Evolutionary conservation across 2,888 invertebrate species (phyloP).

Genomic region (Drosophila falleni): DNA sequence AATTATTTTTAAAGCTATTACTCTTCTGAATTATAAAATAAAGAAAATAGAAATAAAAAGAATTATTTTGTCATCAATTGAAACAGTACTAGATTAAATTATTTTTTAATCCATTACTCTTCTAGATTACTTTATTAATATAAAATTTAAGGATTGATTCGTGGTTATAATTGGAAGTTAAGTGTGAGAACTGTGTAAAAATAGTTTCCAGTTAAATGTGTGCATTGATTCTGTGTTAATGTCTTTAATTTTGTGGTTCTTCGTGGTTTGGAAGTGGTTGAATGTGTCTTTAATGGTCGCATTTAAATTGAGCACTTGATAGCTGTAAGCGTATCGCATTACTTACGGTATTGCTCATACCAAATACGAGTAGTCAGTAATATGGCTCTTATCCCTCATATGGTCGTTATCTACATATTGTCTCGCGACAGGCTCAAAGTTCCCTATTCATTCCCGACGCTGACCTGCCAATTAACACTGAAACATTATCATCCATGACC

Average conservation of each 20-base stretch:
- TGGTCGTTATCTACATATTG: slow-evolving; percentile 42
- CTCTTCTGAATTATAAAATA: no score
- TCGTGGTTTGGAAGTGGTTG: not conserved
- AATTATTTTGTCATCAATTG: no score
- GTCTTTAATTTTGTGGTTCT: not conserved
- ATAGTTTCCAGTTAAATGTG: not conserved
- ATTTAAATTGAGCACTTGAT: slow-evolving; percentile 29
- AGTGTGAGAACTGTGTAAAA: not conserved
- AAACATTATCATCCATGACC: slow-evolving; percentile 50
- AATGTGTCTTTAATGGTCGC: slow-evolving; percentile 4
- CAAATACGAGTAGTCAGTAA: slow-evolving; percentile 3
- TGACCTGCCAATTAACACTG: slow-evolving; percentile 60
- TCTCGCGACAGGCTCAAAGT: slow-evolving; percentile 11
- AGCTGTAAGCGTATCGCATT: slow-evolving; percentile 18
- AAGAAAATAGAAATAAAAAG: no score
- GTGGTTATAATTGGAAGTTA: not conserved
- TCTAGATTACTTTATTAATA: not conserved
- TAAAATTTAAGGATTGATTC: not conserved
- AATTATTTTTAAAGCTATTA: no score
- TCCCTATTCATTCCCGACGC: slow-evolving; percentile 10
- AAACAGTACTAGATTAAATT: no score
- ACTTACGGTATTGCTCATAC: slow-evolving; percentile 9
- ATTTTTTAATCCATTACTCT: no score
- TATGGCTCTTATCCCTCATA: slow-evolving; percentile 2
- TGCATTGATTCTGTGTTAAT: not conserved